A percentile compares a stretch with the other conserved stretches of the same genome.
These are phyloP conservation scores for Euspilapteryx auroguttella DNA, from an alignment of 2,888 invertebrate genomes.

Conservation along the genomic window DNA sequence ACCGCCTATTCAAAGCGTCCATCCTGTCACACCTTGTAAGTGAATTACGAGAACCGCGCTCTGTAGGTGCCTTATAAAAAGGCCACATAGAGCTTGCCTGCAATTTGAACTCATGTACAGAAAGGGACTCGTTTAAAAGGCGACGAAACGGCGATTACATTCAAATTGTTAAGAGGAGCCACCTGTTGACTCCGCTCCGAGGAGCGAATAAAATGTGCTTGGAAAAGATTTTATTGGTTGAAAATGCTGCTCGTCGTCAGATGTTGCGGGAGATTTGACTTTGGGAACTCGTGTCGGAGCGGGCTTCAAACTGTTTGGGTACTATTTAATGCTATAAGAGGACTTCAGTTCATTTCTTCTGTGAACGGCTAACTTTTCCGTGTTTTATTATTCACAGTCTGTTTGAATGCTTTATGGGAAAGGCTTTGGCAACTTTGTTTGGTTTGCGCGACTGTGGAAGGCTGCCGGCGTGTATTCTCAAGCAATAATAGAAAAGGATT, in stretches of 20 bases:
- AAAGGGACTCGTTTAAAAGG: constrained; percentile 10
- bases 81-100: too few species aligned
- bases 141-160: constrained; percentile 36
- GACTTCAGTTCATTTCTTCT: constrained; percentile 16
- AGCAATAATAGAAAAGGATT: constrained; percentile 29
- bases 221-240: constrained; percentile 44
- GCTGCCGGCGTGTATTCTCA: constrained; percentile 33
- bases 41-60: too few species aligned
- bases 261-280: constrained; percentile 34
- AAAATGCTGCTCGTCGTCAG: constrained; percentile 31
- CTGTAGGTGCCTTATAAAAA: too few species aligned
- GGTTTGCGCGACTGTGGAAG: too few species aligned
- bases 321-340: constrained; percentile 18
- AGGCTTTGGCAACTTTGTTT: too few species aligned
- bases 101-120: too few species aligned
- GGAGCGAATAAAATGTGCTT: constrained; percentile 23
- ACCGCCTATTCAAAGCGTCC: too few species aligned
- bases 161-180: constrained; percentile 41
- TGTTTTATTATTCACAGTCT: constrained; percentile 8
- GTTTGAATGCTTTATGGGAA: constrained; percentile 1
- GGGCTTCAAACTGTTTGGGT: constrained; percentile 21
- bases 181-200: constrained; percentile 37
- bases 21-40: too few species aligned
- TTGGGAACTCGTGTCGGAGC: constrained; percentile 23
- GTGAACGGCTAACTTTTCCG: constrained; percentile 16